Evolutionary conservation across 2,888 invertebrate genomes (phyloP).

Genomic region (Trissolcus japonicus): DNA sequence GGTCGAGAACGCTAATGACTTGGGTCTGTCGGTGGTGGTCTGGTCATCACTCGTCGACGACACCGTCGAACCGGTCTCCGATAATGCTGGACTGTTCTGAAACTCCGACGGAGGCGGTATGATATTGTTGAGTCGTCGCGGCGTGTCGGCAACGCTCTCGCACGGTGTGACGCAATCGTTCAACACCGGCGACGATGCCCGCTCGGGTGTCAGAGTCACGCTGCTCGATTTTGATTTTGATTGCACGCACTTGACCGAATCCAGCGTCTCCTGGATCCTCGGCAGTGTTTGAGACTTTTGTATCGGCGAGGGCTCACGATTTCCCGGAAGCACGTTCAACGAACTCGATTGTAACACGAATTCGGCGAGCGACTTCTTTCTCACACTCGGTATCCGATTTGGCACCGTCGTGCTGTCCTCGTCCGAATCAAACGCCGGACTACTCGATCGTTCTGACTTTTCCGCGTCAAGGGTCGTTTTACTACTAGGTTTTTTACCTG

Average conservation of each 20-base stretch:
- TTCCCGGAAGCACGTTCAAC: slow-evolving; percentile 73
- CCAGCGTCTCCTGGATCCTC: slow-evolving; percentile 81
- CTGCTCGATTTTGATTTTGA: slow-evolving; percentile 72
- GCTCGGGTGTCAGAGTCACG: slow-evolving; percentile 74
- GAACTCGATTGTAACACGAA: slow-evolving; percentile 83
- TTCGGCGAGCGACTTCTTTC: slow-evolving; percentile 83
- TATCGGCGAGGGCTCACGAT: slow-evolving; percentile 69
- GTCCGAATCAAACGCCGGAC: slow-evolving; percentile 95
- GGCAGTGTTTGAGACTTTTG: slow-evolving; percentile 78
- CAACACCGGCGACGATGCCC: slow-evolving; percentile 62
- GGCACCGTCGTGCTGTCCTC: slow-evolving; percentile 84
- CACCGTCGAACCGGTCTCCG: slow-evolving; percentile 79
- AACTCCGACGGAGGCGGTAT: slow-evolving; percentile 84
- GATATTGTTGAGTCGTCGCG: slow-evolving; percentile 67
- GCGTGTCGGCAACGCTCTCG: slow-evolving; percentile 51
- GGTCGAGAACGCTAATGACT: slow-evolving; percentile 67
- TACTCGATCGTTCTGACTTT: slow-evolving; percentile 90
- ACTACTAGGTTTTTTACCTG: slow-evolving; percentile 48
- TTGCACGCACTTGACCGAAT: slow-evolving; percentile 79
- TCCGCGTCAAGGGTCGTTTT: slow-evolving; percentile 80
- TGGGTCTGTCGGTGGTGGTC: slow-evolving; percentile 66
- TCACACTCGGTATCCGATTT: slow-evolving; percentile 71
- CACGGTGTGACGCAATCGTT: slow-evolving; percentile 61
- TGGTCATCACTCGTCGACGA: slow-evolving; percentile 69
- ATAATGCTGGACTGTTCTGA: slow-evolving; percentile 80